phyloP scores from a whole-genome alignment of 2,113 vertebrate species.

The Vanacampus margaritifer region DNA sequence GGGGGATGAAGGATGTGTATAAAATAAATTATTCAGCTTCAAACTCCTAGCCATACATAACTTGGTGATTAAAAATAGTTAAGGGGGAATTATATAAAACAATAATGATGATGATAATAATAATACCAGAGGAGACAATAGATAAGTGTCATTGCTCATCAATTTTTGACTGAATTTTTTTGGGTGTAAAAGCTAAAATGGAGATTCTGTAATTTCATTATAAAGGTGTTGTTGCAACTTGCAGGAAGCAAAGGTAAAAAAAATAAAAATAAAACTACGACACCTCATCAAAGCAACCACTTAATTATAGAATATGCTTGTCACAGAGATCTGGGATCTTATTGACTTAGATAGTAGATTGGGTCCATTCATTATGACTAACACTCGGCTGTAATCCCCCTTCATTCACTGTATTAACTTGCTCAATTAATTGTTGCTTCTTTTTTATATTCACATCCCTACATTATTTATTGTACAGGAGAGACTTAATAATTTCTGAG shows the following conservation, averaged over 20 bases:
- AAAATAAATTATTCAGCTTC: too few species aligned
- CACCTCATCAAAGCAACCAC: conserved; percentile 36
- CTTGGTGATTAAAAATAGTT: too few species aligned
- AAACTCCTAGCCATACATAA: too few species aligned
- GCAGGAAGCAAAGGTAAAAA: conserved; percentile 58
- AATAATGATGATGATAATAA: too few species aligned
- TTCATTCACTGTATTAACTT: conserved; percentile 35
- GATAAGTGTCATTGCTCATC: too few species aligned
- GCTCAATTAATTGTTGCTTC: conserved; percentile 51
- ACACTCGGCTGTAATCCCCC: conserved; percentile 59
- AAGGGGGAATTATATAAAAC: too few species aligned
- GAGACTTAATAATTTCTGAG: conserved; percentile 39
- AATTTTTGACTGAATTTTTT: too few species aligned
- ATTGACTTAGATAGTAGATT: conserved; percentile 67
- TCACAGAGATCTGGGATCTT: conserved; percentile 61
- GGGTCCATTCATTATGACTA: conserved; percentile 63
- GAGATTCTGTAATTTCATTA: too few species aligned
- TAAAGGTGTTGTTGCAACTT: conserved; percentile 33
- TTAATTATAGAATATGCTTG: conserved; percentile 60
- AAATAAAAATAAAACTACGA: conserved; percentile 68
- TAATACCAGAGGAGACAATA: too few species aligned
- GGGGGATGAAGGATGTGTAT: too few species aligned
- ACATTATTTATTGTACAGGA: conserved; percentile 23
- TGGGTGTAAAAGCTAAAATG: too few species aligned
- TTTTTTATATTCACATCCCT: conserved; percentile 28